phyloP scores from a whole-genome alignment of 2,113 vertebrate species.

The Parus major region DNA sequence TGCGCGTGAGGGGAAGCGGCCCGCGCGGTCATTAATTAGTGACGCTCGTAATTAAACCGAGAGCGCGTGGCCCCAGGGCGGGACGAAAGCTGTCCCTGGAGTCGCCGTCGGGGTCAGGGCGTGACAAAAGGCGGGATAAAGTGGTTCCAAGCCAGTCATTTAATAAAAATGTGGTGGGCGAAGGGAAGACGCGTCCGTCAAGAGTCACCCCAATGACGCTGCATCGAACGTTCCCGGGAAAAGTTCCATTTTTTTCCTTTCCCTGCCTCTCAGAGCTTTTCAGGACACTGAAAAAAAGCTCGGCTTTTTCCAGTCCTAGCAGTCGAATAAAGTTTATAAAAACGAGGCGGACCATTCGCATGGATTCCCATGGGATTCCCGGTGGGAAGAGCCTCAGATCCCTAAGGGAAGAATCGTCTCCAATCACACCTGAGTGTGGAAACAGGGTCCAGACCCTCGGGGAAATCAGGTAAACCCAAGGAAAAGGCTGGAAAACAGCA shows the following conservation, averaged over 20 bases:
- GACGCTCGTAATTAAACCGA: neutral
- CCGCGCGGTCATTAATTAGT: neutral
- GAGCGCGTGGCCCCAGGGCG: neutral
- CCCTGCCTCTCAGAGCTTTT: neutral
- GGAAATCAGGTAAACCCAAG: neutral
- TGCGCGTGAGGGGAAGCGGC: neutral
- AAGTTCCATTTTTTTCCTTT: neutral
- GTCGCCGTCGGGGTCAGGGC: neutral
- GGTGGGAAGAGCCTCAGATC: neutral
- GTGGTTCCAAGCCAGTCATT: neutral
- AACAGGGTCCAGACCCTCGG: too few relatives aligned
- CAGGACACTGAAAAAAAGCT: neutral
- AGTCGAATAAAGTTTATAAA: neutral
- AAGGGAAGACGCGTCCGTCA: neutral
- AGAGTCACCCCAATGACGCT: neutral
- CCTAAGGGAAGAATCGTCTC: accelerated
- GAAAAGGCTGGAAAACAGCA: neutral
- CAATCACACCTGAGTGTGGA: neutral
- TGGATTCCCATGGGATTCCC: neutral
- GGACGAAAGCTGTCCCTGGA: neutral
- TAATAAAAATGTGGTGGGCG: neutral
- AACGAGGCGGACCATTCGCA: neutral
- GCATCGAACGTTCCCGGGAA: neutral
- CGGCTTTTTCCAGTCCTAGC: neutral
- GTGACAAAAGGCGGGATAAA: neutral